A percentile compares a stretch with the other conserved stretches of the same genome.
Conservation (phyloP, 1,140 invertebrate genomes). For the Penaeus japonicus region DNA sequence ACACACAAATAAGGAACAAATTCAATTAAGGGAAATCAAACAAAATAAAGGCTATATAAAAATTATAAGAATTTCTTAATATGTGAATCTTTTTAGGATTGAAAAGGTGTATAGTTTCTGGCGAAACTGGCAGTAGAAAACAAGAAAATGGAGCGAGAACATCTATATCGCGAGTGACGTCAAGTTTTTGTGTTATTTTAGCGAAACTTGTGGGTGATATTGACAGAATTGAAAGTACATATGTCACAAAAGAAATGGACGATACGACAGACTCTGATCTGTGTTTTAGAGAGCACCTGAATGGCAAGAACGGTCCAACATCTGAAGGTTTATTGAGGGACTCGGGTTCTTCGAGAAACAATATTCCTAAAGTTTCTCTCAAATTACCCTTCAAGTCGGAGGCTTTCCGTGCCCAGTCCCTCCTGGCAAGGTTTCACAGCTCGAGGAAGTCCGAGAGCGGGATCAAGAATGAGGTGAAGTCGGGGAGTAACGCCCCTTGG, state of each 20-base stretch:
- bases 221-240: background rate
- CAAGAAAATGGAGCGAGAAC: too few species aligned
- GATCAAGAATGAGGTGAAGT: constrained; percentile 42
- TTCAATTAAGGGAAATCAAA: too few species aligned
- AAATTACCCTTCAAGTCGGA: constrained; percentile 43
- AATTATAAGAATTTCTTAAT: too few species aligned
- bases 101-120: too few species aligned
- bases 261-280: constrained; percentile 6
- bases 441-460: constrained; percentile 49
- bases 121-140: too few species aligned
- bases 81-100: too few species aligned
- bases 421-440: constrained; percentile 42
- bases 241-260: constrained; percentile 39
- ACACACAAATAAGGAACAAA: too few species aligned
- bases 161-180: too few species aligned
- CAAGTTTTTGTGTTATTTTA: too few species aligned
- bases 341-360: background rate
- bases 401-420: constrained; percentile 33
- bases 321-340: constrained; percentile 23
- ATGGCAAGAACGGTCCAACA: constrained; percentile 16
- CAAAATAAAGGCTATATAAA: too few species aligned
- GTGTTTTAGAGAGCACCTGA: background rate
- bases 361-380: constrained; percentile 27
- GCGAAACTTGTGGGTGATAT: too few species aligned
- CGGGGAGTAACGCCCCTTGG: constrained; percentile 2